phyloP scores from a whole-genome alignment of 92 coral and sea anemone species.

The Palythoa caribaeorum region DNA sequence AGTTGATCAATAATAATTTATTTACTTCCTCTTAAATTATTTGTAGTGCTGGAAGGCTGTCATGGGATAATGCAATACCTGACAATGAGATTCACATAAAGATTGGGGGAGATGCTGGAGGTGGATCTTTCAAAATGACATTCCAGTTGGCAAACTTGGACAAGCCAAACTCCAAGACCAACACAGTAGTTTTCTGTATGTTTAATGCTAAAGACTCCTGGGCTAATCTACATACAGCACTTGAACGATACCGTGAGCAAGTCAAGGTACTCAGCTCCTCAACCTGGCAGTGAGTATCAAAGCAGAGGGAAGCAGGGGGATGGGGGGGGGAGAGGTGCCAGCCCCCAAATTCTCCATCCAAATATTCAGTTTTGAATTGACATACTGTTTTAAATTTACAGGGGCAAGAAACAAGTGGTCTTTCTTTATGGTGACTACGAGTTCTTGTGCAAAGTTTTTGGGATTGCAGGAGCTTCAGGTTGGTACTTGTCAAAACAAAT shows the following conservation, averaged over 20 bases:
- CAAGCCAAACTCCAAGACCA: slow-evolving; percentile 48
- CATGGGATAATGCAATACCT: slow-evolving; percentile 40
- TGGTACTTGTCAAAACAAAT: slow-evolving; percentile 14
- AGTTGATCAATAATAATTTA: not conserved
- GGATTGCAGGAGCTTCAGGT: slow-evolving; percentile 61
- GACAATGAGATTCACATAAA: slow-evolving; percentile 31
- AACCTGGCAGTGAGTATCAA: slow-evolving; percentile 45
- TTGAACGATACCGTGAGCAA: slow-evolving; percentile 33
- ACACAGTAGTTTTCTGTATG: slow-evolving; percentile 45
- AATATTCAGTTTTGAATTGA: not conserved
- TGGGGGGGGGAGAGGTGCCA: not conserved
- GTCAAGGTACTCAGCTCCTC: slow-evolving; percentile 32
- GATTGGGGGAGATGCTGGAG: slow-evolving; percentile 59
- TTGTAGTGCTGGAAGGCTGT: slow-evolving; percentile 27
- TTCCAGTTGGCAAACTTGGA: slow-evolving; percentile 49
- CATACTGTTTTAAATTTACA: slow-evolving; percentile 19
- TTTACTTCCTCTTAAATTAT: not conserved
- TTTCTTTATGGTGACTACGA: slow-evolving; percentile 52
- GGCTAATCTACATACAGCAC: slow-evolving; percentile 28
- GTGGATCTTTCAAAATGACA: slow-evolving; percentile 55
- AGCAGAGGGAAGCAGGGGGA: not conserved
- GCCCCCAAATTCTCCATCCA: not conserved
- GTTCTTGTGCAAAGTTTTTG: slow-evolving; percentile 54
- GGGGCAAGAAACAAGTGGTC: slow-evolving; percentile 52
- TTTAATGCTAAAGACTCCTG: slow-evolving; percentile 55